These are phyloP conservation scores for Caenorhabditis zanzibari DNA, from an alignment of 2,888 invertebrate genomes.

Conservation along the genomic window DNA sequence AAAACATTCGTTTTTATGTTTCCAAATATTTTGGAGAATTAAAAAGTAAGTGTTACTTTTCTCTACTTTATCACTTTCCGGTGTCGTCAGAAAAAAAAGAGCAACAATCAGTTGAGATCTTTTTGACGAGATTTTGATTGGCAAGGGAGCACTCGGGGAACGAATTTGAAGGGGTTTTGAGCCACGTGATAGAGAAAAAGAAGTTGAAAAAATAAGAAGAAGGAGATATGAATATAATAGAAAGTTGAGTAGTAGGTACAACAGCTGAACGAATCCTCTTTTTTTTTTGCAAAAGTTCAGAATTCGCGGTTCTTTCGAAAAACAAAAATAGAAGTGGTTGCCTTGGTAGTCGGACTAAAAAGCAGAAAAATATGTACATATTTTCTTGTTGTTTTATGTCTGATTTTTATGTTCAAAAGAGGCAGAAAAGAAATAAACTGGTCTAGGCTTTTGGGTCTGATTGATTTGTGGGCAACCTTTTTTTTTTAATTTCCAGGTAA, in stretches of 20 bases:
- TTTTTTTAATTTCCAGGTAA: not conserved
- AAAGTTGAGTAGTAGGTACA: constrained; percentile 16
- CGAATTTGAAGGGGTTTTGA: not conserved
- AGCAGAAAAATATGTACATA: not conserved
- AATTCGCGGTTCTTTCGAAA: not conserved
- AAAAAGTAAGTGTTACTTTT: constrained; percentile 1
- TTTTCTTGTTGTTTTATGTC: constrained; percentile 2
- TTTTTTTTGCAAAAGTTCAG: not conserved
- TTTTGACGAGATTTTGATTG: constrained; percentile 21
- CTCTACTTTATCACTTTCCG: not conserved
- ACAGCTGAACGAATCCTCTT: not conserved
- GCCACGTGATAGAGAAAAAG: not conserved
- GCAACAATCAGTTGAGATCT: constrained; percentile 7
- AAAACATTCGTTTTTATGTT: constrained; percentile 9
- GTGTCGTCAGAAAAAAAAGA: constrained; percentile 7
- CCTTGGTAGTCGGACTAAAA: not conserved
- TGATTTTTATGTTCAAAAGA: not conserved
- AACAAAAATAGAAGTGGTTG: not conserved
- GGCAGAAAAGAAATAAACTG: not conserved
- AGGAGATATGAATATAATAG: constrained; percentile 1
- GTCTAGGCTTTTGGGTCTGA: not conserved
- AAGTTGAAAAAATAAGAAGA: not conserved
- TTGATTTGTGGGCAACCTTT: not conserved
- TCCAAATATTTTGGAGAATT: not conserved
- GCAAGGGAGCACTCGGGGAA: constrained; percentile 3